These are phyloP conservation scores for Aphidius gifuensis DNA, from an alignment of 1,140 invertebrate genomes.

Conservation along the genomic window DNA sequence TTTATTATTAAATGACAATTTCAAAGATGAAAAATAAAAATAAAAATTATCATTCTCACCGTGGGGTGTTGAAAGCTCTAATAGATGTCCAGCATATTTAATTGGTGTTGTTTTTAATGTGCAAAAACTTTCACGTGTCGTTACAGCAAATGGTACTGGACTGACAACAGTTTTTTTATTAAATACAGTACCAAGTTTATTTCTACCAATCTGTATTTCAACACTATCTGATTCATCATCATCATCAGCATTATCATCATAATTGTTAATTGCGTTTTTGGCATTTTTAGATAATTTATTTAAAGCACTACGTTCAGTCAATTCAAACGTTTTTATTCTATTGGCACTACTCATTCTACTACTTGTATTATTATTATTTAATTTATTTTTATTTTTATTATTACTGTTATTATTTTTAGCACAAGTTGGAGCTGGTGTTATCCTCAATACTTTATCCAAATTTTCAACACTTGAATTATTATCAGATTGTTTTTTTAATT, in stretches of 20 bases:
- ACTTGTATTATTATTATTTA: slow-evolving; percentile 17
- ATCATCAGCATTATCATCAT: slow-evolving; percentile 17
- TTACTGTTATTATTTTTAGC: slow-evolving; percentile 19
- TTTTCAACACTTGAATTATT: slow-evolving; percentile 25
- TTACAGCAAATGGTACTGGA: slow-evolving; percentile 48
- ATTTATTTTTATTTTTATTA: slow-evolving; percentile 29
- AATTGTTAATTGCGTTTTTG: slow-evolving; percentile 10
- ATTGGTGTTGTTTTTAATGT: slow-evolving; percentile 47
- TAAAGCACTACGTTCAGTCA: slow-evolving; percentile 22
- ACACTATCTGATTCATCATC: slow-evolving; percentile 3
- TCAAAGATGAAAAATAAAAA: too few relatives aligned
- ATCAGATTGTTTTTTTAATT: not conserved
- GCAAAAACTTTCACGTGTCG: slow-evolving; percentile 48
- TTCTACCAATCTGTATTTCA: slow-evolving; percentile 32
- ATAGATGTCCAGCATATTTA: slow-evolving; percentile 37
- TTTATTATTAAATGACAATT: too few relatives aligned
- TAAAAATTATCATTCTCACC: slow-evolving; percentile 26
- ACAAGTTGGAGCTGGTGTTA: slow-evolving; percentile 35
- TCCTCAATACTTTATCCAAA: slow-evolving; percentile 38
- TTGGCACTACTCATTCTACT: slow-evolving; percentile 29
- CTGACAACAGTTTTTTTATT: slow-evolving; percentile 51
- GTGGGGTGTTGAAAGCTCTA: slow-evolving; percentile 35
- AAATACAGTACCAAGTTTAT: slow-evolving; percentile 48
- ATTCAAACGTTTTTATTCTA: slow-evolving; percentile 20
- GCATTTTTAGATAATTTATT: slow-evolving; percentile 8